Evolutionary conservation across 2,113 vertebrate species (phyloP).

Genomic region (Boleophthalmus pectinirostris): DNA sequence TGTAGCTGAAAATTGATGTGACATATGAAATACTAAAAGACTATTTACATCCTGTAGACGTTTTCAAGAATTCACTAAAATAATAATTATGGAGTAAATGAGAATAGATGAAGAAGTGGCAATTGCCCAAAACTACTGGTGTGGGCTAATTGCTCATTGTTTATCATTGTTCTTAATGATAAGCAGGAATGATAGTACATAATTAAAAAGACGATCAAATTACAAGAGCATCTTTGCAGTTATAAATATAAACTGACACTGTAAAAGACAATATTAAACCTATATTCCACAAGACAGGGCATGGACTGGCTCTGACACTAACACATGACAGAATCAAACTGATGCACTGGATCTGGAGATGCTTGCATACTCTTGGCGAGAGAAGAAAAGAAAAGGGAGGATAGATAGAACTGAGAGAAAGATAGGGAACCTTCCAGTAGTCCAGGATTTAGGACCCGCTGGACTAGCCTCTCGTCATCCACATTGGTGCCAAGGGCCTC

Average conservation of each 20-base stretch:
- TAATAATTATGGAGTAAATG: background rate
- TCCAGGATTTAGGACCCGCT: constrained; percentile 96
- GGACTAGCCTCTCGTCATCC: constrained; percentile 95
- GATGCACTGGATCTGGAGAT: constrained; percentile 57
- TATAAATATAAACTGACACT: background rate
- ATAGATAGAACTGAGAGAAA: constrained; percentile 77
- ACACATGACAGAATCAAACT: constrained; percentile 49
- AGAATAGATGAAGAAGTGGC: background rate
- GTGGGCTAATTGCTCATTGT: background rate
- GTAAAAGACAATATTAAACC: background rate
- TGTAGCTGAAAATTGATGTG: background rate
- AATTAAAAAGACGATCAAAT: background rate
- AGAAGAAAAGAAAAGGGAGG: constrained; percentile 49
- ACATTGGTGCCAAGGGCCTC: constrained; percentile 92
- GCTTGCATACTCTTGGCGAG: constrained; percentile 63
- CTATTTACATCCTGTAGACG: constrained; percentile 25
- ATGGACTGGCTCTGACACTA: constrained; percentile 19
- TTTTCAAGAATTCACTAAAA: background rate
- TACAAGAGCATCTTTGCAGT: background rate
- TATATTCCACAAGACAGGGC: background rate
- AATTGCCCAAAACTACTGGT: background rate
- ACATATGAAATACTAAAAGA: constrained; percentile 3
- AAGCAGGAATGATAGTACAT: background rate
- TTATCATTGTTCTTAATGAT: background rate
- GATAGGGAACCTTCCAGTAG: constrained; percentile 95